These are phyloP conservation scores for Onychorhynchus coronatus DNA, from an alignment of 2,113 vertebrate genomes.

Conservation along the genomic window DNA sequence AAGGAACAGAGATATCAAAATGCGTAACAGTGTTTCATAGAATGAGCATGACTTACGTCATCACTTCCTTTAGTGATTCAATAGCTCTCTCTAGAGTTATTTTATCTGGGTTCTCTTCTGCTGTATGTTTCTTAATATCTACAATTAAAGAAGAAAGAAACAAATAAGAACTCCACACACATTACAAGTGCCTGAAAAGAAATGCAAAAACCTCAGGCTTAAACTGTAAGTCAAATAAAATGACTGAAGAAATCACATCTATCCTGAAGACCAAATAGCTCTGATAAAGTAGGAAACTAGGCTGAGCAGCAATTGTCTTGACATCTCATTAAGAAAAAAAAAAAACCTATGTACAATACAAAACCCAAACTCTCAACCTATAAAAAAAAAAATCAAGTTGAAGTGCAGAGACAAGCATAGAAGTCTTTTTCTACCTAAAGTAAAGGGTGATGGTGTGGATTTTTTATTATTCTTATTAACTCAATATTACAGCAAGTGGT, in stretches of 20 bases:
- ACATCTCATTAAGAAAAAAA: not conserved
- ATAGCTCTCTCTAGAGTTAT: slow-evolving; percentile 91
- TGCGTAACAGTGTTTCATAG: not conserved
- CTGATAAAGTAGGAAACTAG: not conserved
- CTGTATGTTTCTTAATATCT: slow-evolving; percentile 97
- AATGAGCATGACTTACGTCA: slow-evolving; percentile 86
- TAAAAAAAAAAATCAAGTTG: not conserved
- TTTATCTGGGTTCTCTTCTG: slow-evolving; percentile 96
- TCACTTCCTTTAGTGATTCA: slow-evolving; percentile 95
- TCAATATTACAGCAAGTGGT: not conserved
- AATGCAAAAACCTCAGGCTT: not conserved
- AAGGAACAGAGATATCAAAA: not conserved
- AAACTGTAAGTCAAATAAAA: not conserved
- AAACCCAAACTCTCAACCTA: not conserved
- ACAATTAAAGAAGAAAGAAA: not conserved
- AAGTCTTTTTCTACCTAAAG: not conserved
- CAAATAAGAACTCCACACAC: not conserved
- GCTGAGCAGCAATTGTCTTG: not conserved
- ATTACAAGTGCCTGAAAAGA: not conserved
- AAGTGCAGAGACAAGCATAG: not conserved
- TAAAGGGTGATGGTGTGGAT: not conserved
- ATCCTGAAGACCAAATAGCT: not conserved
- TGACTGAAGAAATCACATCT: not conserved
- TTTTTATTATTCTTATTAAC: not conserved
- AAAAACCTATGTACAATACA: not conserved